Conservation (phyloP, 2,113 vertebrate species). For the Cyprinodon tularosa region DNA sequence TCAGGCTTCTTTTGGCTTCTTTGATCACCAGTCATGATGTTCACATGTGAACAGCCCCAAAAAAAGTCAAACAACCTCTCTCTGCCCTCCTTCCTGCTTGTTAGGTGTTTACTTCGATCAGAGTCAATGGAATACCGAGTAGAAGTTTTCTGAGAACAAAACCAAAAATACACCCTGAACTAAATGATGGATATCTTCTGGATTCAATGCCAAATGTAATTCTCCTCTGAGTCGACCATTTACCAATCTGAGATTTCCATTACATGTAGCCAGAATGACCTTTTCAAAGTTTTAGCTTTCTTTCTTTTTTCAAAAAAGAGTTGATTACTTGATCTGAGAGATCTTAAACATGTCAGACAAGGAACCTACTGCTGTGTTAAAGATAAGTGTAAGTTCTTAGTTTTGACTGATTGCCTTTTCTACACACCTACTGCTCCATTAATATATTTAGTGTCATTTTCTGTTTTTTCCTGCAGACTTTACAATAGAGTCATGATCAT, state of each 20-base stretch:
- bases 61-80: not conserved
- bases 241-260: not conserved
- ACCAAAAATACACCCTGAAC: conserved; percentile 26
- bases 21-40: conserved; percentile 12
- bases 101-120: not conserved
- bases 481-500: not conserved
- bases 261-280: not conserved
- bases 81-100: not conserved
- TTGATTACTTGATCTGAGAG: not conserved
- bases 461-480: not conserved
- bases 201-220: conserved; percentile 18
- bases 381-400: not conserved
- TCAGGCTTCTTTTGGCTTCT: not conserved
- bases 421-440: not conserved
- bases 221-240: conserved; percentile 2
- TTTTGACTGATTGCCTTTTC: not conserved
- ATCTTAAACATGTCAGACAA: not conserved
- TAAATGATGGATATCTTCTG: conserved; percentile 26
- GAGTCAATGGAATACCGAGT: not conserved
- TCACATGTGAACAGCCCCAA: conserved; percentile 23
- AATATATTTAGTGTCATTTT: conserved; percentile 1
- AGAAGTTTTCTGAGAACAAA: conserved; percentile 3
- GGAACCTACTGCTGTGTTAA: not conserved
- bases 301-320: not conserved
- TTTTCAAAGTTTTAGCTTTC: not conserved